phyloP scores from a whole-genome alignment of 2,888 invertebrate genomes.

The Mactromeris polynyma region DNA sequence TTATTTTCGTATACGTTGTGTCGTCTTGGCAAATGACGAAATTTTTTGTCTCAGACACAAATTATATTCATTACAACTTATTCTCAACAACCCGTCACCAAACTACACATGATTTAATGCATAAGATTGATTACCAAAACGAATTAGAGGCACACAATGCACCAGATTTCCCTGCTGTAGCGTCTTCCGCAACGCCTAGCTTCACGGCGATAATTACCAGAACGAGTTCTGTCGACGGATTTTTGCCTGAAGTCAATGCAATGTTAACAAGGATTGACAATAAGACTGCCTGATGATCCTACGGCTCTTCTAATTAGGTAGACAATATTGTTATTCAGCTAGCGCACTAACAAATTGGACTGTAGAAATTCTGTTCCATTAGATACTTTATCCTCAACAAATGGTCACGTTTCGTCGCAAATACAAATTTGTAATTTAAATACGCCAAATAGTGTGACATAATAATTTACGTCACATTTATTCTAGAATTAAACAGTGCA shows the following conservation, averaged over 20 bases:
- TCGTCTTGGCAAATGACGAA: too few species aligned
- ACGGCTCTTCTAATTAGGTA: background rate
- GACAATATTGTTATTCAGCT: background rate
- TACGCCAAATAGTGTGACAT: too few species aligned
- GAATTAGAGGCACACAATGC: background rate
- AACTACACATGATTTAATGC: background rate
- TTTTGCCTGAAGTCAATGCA: background rate
- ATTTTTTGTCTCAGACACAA: background rate
- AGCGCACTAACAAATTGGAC: background rate
- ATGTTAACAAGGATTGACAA: slow-evolving; percentile 3
- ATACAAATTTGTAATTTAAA: too few species aligned
- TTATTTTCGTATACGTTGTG: too few species aligned
- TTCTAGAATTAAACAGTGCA: too few species aligned
- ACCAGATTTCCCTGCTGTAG: background rate
- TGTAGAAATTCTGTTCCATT: background rate
- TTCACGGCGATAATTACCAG: background rate
- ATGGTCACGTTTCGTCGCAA: background rate
- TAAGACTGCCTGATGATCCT: background rate
- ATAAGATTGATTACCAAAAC: background rate
- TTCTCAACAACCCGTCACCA: background rate
- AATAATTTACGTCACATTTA: too few species aligned
- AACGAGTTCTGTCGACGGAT: background rate
- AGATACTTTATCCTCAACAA: background rate
- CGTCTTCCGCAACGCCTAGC: background rate
- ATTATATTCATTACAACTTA: background rate